A percentile compares a stretch with the other conserved stretches of the same genome.
Conservation (phyloP, 2,113 vertebrate species). For the Tyto alba region DNA sequence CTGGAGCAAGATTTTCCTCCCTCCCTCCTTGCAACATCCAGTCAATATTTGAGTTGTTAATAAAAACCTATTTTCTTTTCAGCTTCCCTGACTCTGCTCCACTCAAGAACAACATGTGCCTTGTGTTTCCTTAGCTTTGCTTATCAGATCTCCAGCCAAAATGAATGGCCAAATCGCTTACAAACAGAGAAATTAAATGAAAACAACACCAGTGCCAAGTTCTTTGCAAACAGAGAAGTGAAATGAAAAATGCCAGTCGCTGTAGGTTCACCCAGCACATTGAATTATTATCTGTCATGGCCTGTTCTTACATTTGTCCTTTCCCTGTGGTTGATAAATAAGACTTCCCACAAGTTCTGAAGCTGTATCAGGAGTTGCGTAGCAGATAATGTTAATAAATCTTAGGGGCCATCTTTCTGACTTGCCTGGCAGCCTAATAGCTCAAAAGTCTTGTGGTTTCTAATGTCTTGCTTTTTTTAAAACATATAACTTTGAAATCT, state of each 20-base stretch:
- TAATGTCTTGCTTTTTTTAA: background rate
- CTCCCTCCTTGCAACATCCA: background rate
- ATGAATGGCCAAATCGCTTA: constrained; percentile 58
- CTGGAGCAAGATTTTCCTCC: background rate
- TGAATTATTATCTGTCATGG: constrained; percentile 62
- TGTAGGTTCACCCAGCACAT: constrained; percentile 12
- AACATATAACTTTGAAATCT: background rate
- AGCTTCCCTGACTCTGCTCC: constrained; percentile 6
- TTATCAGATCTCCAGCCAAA: constrained; percentile 61
- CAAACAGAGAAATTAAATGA: constrained; percentile 68
- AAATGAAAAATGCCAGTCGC: constrained; percentile 61
- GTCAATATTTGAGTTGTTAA: constrained; percentile 62
- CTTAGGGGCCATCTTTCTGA: constrained; percentile 19
- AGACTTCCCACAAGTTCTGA: constrained; percentile 36
- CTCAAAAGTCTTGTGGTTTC: background rate
- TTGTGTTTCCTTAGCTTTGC: background rate
- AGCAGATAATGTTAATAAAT: constrained; percentile 50
- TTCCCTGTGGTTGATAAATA: constrained; percentile 59
- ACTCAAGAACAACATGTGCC: constrained; percentile 38
- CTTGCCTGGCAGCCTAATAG: constrained; percentile 45
- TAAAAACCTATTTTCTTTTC: constrained; percentile 36
- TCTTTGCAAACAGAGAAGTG: constrained; percentile 58
- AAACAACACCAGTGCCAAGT: constrained; percentile 55
- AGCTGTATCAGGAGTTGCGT: constrained; percentile 36
- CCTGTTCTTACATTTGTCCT: constrained; percentile 54